These are phyloP conservation scores for Micropoecilia bifurca DNA, from an alignment of 2,797 vertebrate species.

Conservation along the genomic window DNA sequence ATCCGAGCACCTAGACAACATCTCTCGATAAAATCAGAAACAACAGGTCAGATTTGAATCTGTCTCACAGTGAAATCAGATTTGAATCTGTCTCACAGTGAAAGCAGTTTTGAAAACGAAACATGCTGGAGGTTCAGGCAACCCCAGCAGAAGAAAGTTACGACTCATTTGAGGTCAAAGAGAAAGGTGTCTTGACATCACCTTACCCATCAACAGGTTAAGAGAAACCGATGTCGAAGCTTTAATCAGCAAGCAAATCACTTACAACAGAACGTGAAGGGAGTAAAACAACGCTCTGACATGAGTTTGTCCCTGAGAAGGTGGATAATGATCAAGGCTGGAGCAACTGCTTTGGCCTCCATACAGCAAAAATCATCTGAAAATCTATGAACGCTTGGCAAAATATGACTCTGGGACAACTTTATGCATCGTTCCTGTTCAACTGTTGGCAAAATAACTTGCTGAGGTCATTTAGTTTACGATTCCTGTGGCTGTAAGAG, in stretches of 20 bases:
- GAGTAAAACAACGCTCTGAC: not conserved
- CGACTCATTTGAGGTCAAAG: conserved; percentile 6
- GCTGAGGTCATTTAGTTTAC: not conserved
- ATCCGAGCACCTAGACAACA: not conserved
- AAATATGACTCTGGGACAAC: not conserved
- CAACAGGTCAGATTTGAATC: conserved; percentile 29
- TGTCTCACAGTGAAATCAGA: conserved; percentile 8
- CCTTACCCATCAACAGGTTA: conserved; percentile 19
- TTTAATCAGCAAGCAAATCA: conserved; percentile 36
- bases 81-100: conserved; percentile 28
- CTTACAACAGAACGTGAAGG: conserved; percentile 24
- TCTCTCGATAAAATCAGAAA: conserved; percentile 21
- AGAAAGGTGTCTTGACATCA: conserved; percentile 21
- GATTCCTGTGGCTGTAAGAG: not conserved
- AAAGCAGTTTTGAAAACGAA: conserved; percentile 15
- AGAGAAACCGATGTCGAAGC: conserved; percentile 18
- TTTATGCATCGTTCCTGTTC: not conserved
- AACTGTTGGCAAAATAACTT: too few relatives aligned
- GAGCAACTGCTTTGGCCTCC: not conserved
- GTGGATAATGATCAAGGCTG: not conserved
- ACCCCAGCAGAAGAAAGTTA: not conserved
- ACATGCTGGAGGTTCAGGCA: conserved; percentile 1
- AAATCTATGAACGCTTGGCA: not conserved
- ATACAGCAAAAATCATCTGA: not conserved
- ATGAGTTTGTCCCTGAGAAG: conserved; percentile 10